Evolutionary conservation across 2,797 vertebrate genomes (phyloP).

Genomic region (Enteromius afrohamiltoni): DNA sequence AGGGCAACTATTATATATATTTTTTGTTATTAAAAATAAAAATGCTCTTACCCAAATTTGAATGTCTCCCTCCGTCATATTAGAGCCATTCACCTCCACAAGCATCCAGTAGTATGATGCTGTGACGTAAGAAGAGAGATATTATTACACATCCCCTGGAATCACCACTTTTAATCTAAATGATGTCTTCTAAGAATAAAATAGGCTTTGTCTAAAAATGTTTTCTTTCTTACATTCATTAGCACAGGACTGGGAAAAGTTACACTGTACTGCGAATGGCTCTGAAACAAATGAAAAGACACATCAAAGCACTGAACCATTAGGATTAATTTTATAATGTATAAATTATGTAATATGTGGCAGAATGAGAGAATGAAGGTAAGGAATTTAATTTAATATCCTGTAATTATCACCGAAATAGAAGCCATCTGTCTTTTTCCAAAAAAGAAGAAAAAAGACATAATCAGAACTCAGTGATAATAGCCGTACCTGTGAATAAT

Average conservation of each 20-base stretch:
- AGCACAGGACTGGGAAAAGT: constrained; percentile 66
- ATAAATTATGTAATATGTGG: constrained; percentile 46
- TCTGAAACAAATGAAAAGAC: constrained; percentile 49
- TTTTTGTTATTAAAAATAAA: background rate
- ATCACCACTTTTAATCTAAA: constrained; percentile 11
- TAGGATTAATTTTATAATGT: constrained; percentile 24
- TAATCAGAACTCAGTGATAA: constrained; percentile 18
- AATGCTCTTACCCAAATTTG: constrained; percentile 62
- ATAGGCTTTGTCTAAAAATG: background rate
- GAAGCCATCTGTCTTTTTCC: constrained; percentile 40
- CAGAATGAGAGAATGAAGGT: constrained; percentile 34
- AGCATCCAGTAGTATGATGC: constrained; percentile 72
- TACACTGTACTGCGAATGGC: constrained; percentile 57
- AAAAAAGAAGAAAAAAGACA: constrained; percentile 12
- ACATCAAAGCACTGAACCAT: constrained; percentile 25
- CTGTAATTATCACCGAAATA: constrained; percentile 49
- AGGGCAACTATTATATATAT: background rate
- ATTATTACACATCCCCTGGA: constrained; percentile 14
- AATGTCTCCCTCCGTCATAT: constrained; percentile 42
- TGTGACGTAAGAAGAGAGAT: constrained; percentile 48
- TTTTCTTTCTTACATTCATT: constrained; percentile 61
- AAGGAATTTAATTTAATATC: constrained; percentile 44
- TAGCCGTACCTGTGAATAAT: constrained; percentile 34
- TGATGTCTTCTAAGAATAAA: constrained; percentile 7
- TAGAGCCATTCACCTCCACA: background rate